A percentile compares a stretch with the other conserved stretches of the same genome.
Evolutionary conservation across 64 coral and sea anemone species (phyloP).

Genomic region (Astreopora myriophthalma): DNA sequence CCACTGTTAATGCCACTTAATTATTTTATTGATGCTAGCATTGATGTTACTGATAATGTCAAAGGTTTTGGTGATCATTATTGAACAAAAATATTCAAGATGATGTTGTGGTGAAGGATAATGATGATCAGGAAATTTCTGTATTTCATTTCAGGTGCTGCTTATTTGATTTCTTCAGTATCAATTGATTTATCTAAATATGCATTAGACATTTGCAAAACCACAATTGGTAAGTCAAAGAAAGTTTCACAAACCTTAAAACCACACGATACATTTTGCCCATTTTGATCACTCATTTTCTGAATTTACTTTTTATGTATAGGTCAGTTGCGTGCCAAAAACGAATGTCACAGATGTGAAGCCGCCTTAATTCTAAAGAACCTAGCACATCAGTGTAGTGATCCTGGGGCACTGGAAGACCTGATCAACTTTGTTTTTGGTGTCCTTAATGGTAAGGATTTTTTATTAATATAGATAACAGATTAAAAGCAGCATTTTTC

Average conservation of each 20-base stretch:
- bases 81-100: neutral
- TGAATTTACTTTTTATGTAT: neutral
- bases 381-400: constrained; percentile 92
- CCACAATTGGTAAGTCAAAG: constrained; percentile 70
- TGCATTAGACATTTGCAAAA: constrained; percentile 88
- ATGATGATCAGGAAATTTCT: neutral
- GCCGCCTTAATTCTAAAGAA: constrained; percentile 68
- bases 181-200: constrained; percentile 99
- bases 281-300: neutral
- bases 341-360: constrained; percentile 76
- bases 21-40: too few relatives aligned
- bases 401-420: constrained; percentile 73
- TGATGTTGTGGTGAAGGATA: neutral
- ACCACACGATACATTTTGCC: too few relatives aligned
- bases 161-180: constrained; percentile 75
- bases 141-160: constrained; percentile 49
- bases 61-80: neutral
- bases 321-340: constrained; percentile 91
- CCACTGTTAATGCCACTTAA: too few relatives aligned
- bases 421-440: constrained; percentile 81
- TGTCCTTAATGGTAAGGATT: constrained; percentile 86
- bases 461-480: neutral
- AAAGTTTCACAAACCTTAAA: neutral
- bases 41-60: neutral
- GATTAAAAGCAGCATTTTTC: neutral